phyloP scores from a whole-genome alignment of 2,888 invertebrate species.

The Ferrisia virgata region DNA sequence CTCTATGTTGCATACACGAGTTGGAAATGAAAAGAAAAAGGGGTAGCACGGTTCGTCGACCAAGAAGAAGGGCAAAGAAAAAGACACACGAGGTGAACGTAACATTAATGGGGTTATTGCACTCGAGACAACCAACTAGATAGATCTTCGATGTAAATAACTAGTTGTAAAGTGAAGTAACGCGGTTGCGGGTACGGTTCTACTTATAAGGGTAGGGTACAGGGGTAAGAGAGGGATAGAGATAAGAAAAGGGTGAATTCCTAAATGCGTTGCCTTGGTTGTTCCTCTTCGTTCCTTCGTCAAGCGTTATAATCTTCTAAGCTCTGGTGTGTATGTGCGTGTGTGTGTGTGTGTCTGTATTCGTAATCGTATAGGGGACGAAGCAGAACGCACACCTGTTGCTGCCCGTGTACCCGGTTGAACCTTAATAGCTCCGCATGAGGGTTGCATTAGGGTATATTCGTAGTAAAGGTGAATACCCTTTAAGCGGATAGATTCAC shows the following conservation, averaged over 20 bases:
- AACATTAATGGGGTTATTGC: constrained; percentile 44
- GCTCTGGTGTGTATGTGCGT: neutral
- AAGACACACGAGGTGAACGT: constrained; percentile 35
- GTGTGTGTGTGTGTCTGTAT: too few relatives aligned
- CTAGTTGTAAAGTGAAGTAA: neutral
- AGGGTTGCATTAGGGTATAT: constrained; percentile 29
- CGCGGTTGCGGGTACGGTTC: neutral
- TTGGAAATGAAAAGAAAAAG: neutral
- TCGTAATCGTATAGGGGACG: neutral
- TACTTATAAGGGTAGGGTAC: too few relatives aligned
- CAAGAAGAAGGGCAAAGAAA: neutral
- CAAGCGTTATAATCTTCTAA: constrained; percentile 29
- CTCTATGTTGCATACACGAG: too few relatives aligned
- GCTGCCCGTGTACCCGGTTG: constrained; percentile 1
- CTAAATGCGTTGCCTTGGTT: constrained; percentile 4
- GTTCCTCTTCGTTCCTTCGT: too few relatives aligned
- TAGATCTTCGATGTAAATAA: constrained; percentile 44
- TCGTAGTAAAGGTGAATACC: constrained; percentile 37
- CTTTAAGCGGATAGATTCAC: constrained; percentile 19
- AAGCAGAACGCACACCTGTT: constrained; percentile 39
- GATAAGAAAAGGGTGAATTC: constrained; percentile 16
- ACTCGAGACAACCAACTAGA: neutral
- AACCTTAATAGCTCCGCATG: neutral
- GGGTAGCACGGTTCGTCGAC: neutral
- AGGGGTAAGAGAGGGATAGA: neutral